phyloP scores from a whole-genome alignment of 2,797 vertebrate species.

The Pipistrellus kuhlii region DNA sequence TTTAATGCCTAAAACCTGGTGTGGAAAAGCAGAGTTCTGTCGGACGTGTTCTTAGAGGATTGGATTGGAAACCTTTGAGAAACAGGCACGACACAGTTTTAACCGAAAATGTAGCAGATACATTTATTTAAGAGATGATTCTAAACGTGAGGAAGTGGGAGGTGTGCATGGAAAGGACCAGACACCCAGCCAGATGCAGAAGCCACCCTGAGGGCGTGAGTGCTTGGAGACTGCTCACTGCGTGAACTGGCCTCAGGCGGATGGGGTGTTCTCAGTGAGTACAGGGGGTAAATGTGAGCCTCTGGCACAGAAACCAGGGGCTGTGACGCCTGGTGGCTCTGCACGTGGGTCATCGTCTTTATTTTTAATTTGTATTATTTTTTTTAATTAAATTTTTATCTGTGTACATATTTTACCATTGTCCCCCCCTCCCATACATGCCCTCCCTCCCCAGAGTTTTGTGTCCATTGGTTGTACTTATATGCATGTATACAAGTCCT shows the following conservation, averaged over 20 bases:
- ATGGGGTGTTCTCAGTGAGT: not conserved
- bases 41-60: not conserved
- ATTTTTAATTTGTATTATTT: not conserved
- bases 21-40: constrained; percentile 33
- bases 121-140: constrained; percentile 33
- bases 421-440: no score
- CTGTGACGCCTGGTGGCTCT: not conserved
- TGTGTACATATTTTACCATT: no score
- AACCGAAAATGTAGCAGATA: constrained; percentile 35
- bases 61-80: constrained; percentile 41
- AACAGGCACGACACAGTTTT: not conserved
- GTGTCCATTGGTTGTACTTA: no score
- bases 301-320: not conserved
- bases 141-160: not conserved
- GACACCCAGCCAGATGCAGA: not conserved
- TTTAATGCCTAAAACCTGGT: constrained; percentile 12
- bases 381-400: no score
- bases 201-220: not conserved
- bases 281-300: not conserved
- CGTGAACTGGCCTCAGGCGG: not conserved
- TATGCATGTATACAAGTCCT: not conserved
- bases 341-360: constrained; percentile 26
- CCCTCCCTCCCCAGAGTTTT: no score
- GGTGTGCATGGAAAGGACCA: not conserved
- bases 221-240: not conserved